phyloP scores from a whole-genome alignment of 2,113 vertebrate genomes.

The Salvelinus alpinus region DNA sequence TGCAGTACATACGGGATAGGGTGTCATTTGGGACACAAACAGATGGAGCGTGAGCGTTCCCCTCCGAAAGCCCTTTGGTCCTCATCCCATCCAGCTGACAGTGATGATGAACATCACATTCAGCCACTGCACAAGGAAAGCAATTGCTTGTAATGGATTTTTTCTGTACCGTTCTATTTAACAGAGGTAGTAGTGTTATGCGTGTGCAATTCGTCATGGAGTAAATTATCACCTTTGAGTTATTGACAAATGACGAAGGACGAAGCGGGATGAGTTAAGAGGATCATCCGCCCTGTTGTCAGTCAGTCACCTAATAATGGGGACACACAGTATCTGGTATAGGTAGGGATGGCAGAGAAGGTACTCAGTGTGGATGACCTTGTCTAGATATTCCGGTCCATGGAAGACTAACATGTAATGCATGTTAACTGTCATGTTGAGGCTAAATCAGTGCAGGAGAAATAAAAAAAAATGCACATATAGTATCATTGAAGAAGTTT shows the following conservation, averaged over 20 bases:
- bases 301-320: not conserved
- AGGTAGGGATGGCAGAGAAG: not conserved
- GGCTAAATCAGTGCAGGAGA: too few species aligned
- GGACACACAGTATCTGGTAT: not conserved
- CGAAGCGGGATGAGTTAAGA: not conserved
- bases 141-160: conserved; percentile 12
- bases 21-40: too few species aligned
- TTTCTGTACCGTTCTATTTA: conserved; percentile 29
- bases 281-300: too few species aligned
- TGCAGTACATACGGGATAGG: too few species aligned
- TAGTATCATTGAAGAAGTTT: too few species aligned
- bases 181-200: not conserved
- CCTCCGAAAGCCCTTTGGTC: conserved; percentile 5
- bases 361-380: not conserved
- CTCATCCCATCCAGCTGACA: conserved; percentile 26
- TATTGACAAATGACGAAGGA: not conserved
- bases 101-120: conserved; percentile 22
- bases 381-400: not conserved
- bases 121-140: conserved; percentile 7
- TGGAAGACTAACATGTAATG: not conserved
- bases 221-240: conserved; percentile 6
- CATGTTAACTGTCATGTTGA: too few species aligned
- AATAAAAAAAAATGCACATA: too few species aligned
- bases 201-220: conserved; percentile 16
- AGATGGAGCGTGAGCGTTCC: not conserved